Evolutionary conservation across 2,888 invertebrate species (phyloP), one percentile per base, ranked within the genome.

Genomic region (Helobdella robusta): DNA sequence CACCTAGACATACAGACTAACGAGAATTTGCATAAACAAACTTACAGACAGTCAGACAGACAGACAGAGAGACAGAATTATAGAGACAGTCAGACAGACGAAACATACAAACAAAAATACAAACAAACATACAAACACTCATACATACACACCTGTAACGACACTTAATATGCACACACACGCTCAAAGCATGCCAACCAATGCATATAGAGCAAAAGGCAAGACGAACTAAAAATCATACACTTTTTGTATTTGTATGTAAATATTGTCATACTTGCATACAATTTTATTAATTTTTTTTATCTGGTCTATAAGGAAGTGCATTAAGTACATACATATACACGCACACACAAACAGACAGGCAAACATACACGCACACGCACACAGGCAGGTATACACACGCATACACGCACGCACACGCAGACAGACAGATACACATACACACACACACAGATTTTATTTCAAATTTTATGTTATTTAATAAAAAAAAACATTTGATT

Each of bases 91-190:
- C 44, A 40, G 11, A 40, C 52, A 52, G 8, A 52, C 52, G 20
- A 15, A 40, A 40, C 44, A 40, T 40, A 40, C 44, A 40, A 15
- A 40, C 44, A 40, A 15, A 40, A 11, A 40, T 40, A 40, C 44
- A 40, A 15, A 40, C 44, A 40, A 15, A 40, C 44, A 40, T 40
- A 40, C 44, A 40, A 15, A 40, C 44, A 40, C n/a, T 15, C 44
- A 40, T 40, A 40, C 44, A 40, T 40, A 40, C 44, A 40, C n/a
- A 40, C 44, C 11, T 52, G 20, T 20, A 52, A 15, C 8, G 15
- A 52, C 20, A 52, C 52, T 15, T 52, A 52, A n/a, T 20, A 52
- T 52, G 20, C 52, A 52, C 20, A 52, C 52, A 52, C 20, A 52
- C 23, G 20, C 20, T 15, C 23, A 52, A 11, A n/a, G 20, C 23